Conservation (phyloP, 2,888 invertebrate species). For the Phorcus lineatus region DNA sequence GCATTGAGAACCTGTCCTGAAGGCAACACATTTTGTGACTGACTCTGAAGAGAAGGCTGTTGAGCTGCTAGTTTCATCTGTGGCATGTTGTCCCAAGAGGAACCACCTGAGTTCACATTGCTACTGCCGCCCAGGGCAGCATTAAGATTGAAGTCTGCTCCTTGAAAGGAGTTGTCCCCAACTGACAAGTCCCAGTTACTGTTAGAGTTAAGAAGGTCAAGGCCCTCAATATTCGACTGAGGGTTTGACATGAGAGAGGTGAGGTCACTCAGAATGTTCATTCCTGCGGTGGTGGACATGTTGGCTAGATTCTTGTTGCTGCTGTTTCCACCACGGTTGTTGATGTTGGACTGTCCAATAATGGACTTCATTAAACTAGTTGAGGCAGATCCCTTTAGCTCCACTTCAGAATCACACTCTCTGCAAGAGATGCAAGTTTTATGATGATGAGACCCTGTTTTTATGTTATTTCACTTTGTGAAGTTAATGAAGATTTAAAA, state of each 20-base stretch:
- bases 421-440: slow-evolving; percentile 48
- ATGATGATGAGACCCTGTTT: neutral
- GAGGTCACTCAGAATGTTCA: neutral
- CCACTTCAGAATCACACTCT: slow-evolving; percentile 72
- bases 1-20: slow-evolving; percentile 25
- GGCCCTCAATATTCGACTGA: neutral
- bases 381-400: slow-evolving; percentile 73
- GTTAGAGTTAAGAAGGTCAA: slow-evolving; percentile 13
- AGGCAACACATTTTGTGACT: slow-evolving; percentile 30
- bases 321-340: neutral
- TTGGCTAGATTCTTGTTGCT: slow-evolving; percentile 28
- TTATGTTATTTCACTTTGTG: neutral
- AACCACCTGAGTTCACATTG: slow-evolving; percentile 34
- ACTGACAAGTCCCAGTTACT: slow-evolving; percentile 17
- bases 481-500: neutral
- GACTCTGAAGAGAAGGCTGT: slow-evolving; percentile 26
- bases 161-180: neutral
- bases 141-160: neutral
- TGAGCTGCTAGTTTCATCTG: slow-evolving; percentile 21
- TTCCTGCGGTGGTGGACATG: neutral
- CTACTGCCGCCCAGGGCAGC: slow-evolving; percentile 47
- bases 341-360: slow-evolving; percentile 56
- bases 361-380: slow-evolving; percentile 74
- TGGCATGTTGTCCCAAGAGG: slow-evolving; percentile 33
- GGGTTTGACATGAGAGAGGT: neutral